Evolutionary conservation across 1,140 invertebrate genomes (phyloP).

Genomic region (Oryctes rhinoceros): DNA sequence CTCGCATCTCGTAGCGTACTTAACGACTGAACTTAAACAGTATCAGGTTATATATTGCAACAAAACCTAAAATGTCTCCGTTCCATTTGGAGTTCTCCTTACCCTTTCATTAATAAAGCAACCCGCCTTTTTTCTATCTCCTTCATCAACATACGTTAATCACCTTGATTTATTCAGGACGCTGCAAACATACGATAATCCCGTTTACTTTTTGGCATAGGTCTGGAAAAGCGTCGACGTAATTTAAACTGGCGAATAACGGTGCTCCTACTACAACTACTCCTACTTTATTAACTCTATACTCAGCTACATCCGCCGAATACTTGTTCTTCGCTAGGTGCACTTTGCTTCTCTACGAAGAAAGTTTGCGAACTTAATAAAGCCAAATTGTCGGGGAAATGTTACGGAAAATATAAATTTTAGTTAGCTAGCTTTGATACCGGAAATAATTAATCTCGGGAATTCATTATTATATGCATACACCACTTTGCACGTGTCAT

Average conservation of each 20-base stretch:
- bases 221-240: not conserved
- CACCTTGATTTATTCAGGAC: not conserved
- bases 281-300: not conserved
- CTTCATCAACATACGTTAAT: not conserved
- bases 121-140: too few relatives aligned
- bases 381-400: slow-evolving; percentile 7
- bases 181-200: not conserved
- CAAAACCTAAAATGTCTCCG: too few relatives aligned
- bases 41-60: too few relatives aligned
- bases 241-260: not conserved
- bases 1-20: too few relatives aligned
- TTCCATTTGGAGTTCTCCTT: too few relatives aligned
- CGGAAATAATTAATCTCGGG: not conserved
- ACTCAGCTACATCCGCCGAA: not conserved
- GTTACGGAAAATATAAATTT: slow-evolving; percentile 39
- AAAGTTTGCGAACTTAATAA: slow-evolving; percentile 6
- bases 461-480: not conserved
- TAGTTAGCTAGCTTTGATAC: slow-evolving; percentile 16
- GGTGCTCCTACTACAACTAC: not conserved
- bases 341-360: not conserved
- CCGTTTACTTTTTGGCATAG: not conserved
- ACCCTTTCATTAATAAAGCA: too few relatives aligned
- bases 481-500: not conserved
- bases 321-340: not conserved
- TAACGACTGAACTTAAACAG: too few relatives aligned